phyloP scores from a whole-genome alignment of 2,888 invertebrate genomes.

The Mesoligia furuncula region DNA sequence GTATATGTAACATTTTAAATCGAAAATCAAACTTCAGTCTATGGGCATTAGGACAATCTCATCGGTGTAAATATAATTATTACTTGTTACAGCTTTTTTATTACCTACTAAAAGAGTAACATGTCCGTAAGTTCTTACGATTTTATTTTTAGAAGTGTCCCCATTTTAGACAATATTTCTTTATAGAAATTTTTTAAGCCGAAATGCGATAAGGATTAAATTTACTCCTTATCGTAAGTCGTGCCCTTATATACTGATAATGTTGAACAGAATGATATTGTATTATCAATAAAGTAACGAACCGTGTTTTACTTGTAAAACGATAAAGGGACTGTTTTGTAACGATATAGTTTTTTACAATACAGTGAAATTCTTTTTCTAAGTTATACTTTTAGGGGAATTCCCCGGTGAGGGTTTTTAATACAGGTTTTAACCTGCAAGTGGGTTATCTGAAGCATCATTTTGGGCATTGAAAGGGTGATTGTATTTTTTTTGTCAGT shows the following conservation, averaged over 20 bases:
- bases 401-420: neutral
- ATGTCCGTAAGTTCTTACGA: neutral
- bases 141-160: constrained; percentile 6
- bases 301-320: constrained; percentile 9
- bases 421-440: constrained; percentile 1
- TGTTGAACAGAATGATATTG: constrained; percentile 6
- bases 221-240: constrained; percentile 17
- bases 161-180: neutral
- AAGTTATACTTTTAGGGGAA: constrained; percentile 6
- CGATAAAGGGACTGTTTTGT: neutral
- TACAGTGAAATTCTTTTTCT: neutral
- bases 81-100: neutral
- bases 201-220: constrained; percentile 34
- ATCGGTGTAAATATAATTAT: neutral
- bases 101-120: neutral
- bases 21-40: neutral
- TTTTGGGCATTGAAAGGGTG: constrained; percentile 16
- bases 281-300: constrained; percentile 8
- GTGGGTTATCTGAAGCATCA: constrained; percentile 23
- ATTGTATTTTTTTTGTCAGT: neutral
- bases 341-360: neutral
- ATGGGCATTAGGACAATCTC: neutral
- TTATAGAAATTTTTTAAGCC: neutral
- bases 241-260: neutral
- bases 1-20: neutral